Base-by-base conservation (phyloP, 1,140 invertebrate genomes). In the Drosophila truncata region DNA sequence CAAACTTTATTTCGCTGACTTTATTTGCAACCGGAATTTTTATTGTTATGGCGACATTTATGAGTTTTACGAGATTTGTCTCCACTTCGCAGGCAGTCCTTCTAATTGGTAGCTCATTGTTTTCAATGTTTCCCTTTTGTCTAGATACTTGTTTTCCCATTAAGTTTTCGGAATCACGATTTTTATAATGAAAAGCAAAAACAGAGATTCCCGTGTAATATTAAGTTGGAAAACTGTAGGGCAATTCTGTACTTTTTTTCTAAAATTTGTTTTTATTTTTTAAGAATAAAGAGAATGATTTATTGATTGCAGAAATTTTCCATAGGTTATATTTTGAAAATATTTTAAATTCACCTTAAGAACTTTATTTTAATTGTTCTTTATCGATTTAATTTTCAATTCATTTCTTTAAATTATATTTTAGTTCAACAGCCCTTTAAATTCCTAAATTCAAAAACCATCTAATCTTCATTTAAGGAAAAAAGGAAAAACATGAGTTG, bases 21-120 rank as follows among this genome's bases (percentile, higher is more conserved):
- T 87, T 90, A 88, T 88, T 90, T 78, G 80, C 85, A 90, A 88
- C 81, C 81, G 78, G 85, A 84, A 90, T 88, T 88, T 87, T 90
- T 88, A 88, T 88, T 90, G 84, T 88, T 88, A 90, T 88, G 80
- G 66, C 78, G 60, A 66, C 85, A 80, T 87, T 87, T 87, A 84
- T 87, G 84, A 78, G 60, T 84, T 87, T 87, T 78, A 84, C 77
- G 85, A 84, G 84, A 71, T 70, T 80, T 73, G 71, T 50, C 66
- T 41, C 39, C 54, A 18, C 71, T 71, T 72, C 63, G 46, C 50
- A 67, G 65, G 46, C 54, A 67, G 59, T 20, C 69, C 61, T 75
- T 82, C 82, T 85, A 85, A 85, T 85, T 85, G 71, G 71, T 23
- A 25, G 42, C 44, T 60, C 76, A 82, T 86, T 82, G 75, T 82